Percentiles rank a stretch among this genome's conserved stretches.
Evolutionary conservation across 2,113 vertebrate genomes (phyloP).

Genomic region (Bambusicola thoracicus): DNA sequence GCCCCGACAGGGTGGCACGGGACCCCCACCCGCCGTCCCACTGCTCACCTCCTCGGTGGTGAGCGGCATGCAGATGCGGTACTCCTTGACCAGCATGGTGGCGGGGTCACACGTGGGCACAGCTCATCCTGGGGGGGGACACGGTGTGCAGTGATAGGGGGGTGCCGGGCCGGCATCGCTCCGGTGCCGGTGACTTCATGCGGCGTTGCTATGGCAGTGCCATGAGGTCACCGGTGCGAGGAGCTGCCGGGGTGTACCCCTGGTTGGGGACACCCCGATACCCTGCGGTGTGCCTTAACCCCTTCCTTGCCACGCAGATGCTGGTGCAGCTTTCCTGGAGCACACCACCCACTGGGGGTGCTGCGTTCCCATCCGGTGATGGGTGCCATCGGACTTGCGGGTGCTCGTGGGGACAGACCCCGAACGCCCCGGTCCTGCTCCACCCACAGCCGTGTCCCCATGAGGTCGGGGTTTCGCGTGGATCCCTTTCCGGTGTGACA

Average conservation of each 20-base stretch:
- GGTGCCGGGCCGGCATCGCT: not conserved
- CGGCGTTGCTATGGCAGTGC: slow-evolving; percentile 54
- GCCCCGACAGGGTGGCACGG: rapidly evolving
- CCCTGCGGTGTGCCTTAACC: not conserved
- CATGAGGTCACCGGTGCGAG: slow-evolving; percentile 58
- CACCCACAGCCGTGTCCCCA: not conserved
- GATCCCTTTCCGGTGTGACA: not conserved
- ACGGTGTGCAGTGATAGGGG: not conserved
- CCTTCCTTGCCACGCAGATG: not conserved
- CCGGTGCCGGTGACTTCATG: slow-evolving; percentile 38
- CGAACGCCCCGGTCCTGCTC: not conserved
- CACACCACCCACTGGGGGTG: not conserved
- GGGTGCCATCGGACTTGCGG: not conserved
- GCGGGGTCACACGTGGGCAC: not conserved
- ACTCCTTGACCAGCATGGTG: slow-evolving; percentile 92
- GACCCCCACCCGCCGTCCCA: not conserved
- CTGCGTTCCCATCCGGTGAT: not conserved
- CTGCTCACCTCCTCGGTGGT: slow-evolving; percentile 90
- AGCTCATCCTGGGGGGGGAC: not conserved
- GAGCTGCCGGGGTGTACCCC: not conserved
- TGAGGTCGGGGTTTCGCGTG: not conserved
- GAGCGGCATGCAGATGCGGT: slow-evolving; percentile 93
- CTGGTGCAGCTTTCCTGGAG: not conserved
- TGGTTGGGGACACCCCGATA: not conserved
- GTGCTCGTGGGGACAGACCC: not conserved